Percentiles rank a stretch among this genome's conserved stretches.
These are phyloP conservation scores for Drosophila macrospina DNA, from an alignment of 2,888 invertebrate species.

Conservation along the genomic window DNA sequence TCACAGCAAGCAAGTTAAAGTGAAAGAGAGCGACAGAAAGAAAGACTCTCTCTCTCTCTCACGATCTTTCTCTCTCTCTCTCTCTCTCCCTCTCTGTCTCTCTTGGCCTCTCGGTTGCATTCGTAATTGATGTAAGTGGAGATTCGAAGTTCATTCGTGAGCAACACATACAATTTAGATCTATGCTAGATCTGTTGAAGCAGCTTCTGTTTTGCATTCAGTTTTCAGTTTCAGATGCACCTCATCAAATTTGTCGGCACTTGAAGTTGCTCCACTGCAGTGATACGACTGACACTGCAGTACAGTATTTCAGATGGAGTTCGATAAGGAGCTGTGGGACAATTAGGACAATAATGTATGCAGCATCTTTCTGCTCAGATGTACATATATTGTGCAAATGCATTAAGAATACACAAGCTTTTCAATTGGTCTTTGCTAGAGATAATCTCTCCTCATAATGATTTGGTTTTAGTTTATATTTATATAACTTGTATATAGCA, in stretches of 20 bases:
- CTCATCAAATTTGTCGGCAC: conserved; percentile 9
- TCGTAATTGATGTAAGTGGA: conserved; percentile 42
- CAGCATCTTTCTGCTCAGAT: neutral
- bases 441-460: too few relatives aligned
- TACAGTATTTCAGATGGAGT: neutral
- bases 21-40: neutral
- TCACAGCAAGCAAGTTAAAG: neutral
- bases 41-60: conserved; percentile 6
- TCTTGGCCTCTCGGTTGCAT: conserved; percentile 14
- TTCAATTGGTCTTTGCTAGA: too few relatives aligned
- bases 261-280: conserved; percentile 16
- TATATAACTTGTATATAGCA: too few relatives aligned
- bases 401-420: too few relatives aligned
- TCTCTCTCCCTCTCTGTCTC: neutral
- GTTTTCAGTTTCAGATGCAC: neutral
- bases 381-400: neutral
- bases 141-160: conserved; percentile 7
- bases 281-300: neutral
- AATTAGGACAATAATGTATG: neutral
- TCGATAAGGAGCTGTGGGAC: neutral
- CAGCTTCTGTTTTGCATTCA: conserved; percentile 27
- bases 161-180: conserved; percentile 20
- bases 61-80: conserved; percentile 1
- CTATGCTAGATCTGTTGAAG: conserved; percentile 7
- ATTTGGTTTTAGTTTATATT: too few relatives aligned